Evolutionary conservation across 2,888 invertebrate genomes (phyloP), one percentile per base, ranked within the genome.

Genomic region (Nesidiocoris tenuis): DNA sequence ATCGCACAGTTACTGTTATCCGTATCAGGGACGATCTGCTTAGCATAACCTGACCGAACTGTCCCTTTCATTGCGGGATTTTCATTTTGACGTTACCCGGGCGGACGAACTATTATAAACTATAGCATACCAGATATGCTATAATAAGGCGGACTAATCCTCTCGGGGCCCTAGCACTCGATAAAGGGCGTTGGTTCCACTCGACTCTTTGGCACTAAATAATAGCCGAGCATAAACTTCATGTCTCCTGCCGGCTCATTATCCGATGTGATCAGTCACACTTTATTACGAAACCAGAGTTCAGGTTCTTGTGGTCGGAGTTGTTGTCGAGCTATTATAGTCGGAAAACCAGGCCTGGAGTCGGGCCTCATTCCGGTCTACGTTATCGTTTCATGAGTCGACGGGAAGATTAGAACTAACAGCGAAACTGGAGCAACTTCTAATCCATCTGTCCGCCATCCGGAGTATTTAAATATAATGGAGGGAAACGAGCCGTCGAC

Each of bases 231-330:
- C 67, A 67, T 67, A 67, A 67, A 67, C 39, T 55, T 56, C 67
- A 56, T 67, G 67, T 67, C 67, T 39, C 67, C 19, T 54, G 19
- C 21, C 18, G 56, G n/a, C 67, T 19, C 55, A 67, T 67, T 56
- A 67, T 67, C 67, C 67, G 9, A 12, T 21, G 56, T 56, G 67
- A 67, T 67, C 67, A 67, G 67, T 67, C 67, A 67, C 67, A 67
- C 56, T 67, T 67, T 54, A 55, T 67, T 67, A 67, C 67, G 67
- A 67, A 56, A 67, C 23, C 23, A 22, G 17, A 18, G 2, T 5
- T 24, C 12, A 17, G 66, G 39, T 55, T n/a, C 55, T 39, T 3
- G 39, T 39, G 39, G n/a, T n/a, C 39, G 12, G 39, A 39, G 39
- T 3, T 39, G 39, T 7, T 39, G 39, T 39, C 12, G 12, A 39